Evolutionary conservation across 1,140 invertebrate species (phyloP), one percentile per base, ranked within the genome.

Genomic region (Hesperophylax magnus): DNA sequence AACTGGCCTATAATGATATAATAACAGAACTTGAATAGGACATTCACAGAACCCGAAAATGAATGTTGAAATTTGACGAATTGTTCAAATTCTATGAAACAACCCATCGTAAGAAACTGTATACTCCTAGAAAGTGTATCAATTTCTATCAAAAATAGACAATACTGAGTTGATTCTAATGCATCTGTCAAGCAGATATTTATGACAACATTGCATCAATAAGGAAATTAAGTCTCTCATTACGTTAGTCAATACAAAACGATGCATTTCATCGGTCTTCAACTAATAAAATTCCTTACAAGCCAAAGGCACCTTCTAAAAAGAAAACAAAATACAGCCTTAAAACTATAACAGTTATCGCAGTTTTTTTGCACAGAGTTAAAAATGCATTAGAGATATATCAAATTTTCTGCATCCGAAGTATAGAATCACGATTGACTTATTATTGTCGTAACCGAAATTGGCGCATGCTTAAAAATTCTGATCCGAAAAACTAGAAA

Each of bases 361-460:
- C 2, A 24, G 14, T 22, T 11, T 61, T 61, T 61, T 61, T 61
- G 24, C 60, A 9, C 22, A 6, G 60, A 58, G 60, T 8, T 24
- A 22, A 24, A 20, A 11, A 22, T 47, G 11, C 14, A 47, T 47
- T 47, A 47, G 39, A 47, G 1, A 47, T 14, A 9, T 47, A 14
- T 8, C 8, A 2, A 2, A 47, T 47, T 47, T 47, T 11, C 11
- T 47, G 11, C 11, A 47, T 11, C 39, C 14, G 20, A 24, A 1
- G 24, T 22, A 27, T 24, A 7, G 20, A 61, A 24, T 24, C 20
- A 61, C 20, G 24, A 61, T 61, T 61, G 60, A 61, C 18, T 61
- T 61, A 72, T 24, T 53, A 54, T 72, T 52, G 69, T 72, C 69
- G 47, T 27, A 72, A 72, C 22, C 18, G 27, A 72, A 72, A 72